These are phyloP conservation scores for Malurus melanocephalus DNA, from an alignment of 2,113 vertebrate genomes.

Conservation along the genomic window DNA sequence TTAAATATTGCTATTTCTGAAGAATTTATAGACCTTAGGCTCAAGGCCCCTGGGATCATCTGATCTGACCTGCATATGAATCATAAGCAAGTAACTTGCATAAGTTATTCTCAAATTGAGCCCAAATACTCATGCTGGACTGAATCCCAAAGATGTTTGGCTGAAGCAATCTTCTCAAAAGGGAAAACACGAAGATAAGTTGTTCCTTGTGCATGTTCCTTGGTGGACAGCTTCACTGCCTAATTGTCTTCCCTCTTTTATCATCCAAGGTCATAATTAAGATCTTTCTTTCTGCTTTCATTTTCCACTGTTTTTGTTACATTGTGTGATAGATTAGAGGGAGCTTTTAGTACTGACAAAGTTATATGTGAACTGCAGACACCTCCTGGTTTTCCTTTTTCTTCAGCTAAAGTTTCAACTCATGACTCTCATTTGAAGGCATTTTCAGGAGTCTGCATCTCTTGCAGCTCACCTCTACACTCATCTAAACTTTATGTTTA, in stretches of 20 bases:
- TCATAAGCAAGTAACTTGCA: constrained; percentile 1
- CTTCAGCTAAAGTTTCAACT: not conserved
- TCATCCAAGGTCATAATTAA: not conserved
- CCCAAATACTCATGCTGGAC: not conserved
- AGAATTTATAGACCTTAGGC: not conserved
- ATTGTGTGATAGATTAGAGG: not conserved
- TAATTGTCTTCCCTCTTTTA: not conserved
- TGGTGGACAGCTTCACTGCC: not conserved
- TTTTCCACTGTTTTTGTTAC: not conserved
- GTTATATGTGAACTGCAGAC: not conserved
- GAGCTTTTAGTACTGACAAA: not conserved
- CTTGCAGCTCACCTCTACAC: not conserved
- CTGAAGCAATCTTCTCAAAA: not conserved
- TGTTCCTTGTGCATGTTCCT: not conserved
- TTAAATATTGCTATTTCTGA: constrained; percentile 37
- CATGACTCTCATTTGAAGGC: not conserved
- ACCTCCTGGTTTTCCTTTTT: not conserved
- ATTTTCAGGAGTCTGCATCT: not conserved
- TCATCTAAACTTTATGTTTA: not conserved
- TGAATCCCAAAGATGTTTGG: not conserved
- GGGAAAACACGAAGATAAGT: not conserved
- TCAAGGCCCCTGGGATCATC: not conserved
- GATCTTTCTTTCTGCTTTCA: not conserved
- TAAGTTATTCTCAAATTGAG: constrained; percentile 23
- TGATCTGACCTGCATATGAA: constrained; percentile 7